These are phyloP conservation scores for Chironomus riparius DNA, from an alignment of 2,888 invertebrate species.

Conservation along the genomic window DNA sequence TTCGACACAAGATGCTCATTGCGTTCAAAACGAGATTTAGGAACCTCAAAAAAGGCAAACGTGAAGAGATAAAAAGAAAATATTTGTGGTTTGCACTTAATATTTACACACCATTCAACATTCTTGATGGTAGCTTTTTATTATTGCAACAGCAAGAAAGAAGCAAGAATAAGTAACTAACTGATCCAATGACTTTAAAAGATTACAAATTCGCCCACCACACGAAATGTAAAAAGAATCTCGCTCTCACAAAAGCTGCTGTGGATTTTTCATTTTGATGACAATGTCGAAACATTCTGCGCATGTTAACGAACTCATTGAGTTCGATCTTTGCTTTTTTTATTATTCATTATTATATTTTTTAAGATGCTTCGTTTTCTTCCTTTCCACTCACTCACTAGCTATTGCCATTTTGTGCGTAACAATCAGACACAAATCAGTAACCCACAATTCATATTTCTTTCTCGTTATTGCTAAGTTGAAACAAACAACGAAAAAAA, in stretches of 20 bases:
- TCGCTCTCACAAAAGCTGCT: neutral
- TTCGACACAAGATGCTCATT: too few species aligned
- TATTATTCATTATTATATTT: neutral
- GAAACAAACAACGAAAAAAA: neutral
- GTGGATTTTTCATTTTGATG: neutral
- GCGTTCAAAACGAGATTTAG: too few species aligned
- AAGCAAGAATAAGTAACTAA: neutral
- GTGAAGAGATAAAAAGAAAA: neutral
- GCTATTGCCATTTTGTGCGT: neutral
- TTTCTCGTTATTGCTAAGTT: neutral
- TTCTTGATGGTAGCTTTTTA: neutral
- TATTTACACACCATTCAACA: slow-evolving; percentile 3
- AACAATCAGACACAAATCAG: slow-evolving; percentile 8
- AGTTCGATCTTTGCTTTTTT: neutral
- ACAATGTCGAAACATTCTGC: neutral
- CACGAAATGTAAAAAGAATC: neutral
- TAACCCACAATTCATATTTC: slow-evolving; percentile 5
- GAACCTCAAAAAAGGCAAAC: neutral
- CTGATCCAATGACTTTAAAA: neutral
- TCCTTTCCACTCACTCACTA: neutral
- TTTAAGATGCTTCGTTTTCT: too few species aligned
- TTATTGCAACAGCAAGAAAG: neutral
- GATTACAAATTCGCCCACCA: slow-evolving; percentile 11
- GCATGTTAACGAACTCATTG: slow-evolving; percentile 3
- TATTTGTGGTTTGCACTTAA: slow-evolving; percentile 1